phyloP scores from a whole-genome alignment of 1,140 invertebrate species.

The Drosophila orosa region DNA sequence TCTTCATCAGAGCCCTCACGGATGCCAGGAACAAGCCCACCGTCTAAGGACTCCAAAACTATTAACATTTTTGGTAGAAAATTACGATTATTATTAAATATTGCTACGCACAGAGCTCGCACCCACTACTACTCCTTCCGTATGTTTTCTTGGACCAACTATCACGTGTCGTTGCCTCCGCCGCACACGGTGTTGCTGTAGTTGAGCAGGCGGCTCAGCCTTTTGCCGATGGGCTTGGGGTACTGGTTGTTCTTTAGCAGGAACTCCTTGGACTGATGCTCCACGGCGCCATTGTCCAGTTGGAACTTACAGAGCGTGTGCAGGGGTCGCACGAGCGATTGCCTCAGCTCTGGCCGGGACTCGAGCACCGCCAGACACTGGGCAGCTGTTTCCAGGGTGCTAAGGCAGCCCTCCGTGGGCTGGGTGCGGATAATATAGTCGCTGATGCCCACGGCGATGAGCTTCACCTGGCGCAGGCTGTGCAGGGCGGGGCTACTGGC shows the following conservation, averaged over 20 bases:
- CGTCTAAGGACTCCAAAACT: conserved; percentile 39
- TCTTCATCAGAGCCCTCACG: conserved; percentile 59
- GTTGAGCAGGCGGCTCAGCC: conserved; percentile 87
- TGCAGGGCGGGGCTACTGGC: conserved; percentile 89
- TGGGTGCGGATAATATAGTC: conserved; percentile 97
- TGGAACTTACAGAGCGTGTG: conserved; percentile 94
- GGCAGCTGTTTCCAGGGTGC: conserved; percentile 95
- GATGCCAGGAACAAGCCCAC: conserved; percentile 74
- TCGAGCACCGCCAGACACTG: conserved; percentile 92
- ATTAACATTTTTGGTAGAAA: conserved; percentile 26
- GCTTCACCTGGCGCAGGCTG: conserved; percentile 90
- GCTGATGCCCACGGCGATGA: conserved; percentile 89
- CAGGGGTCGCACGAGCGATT: conserved; percentile 91
- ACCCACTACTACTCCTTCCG: conserved; percentile 8
- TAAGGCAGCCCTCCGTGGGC: conserved; percentile 95
- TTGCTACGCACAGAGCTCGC: conserved; percentile 25
- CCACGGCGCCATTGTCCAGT: conserved; percentile 94
- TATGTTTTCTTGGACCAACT: not conserved
- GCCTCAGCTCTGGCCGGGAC: conserved; percentile 87
- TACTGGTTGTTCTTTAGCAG: conserved; percentile 93
- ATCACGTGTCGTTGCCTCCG: conserved; percentile 50
- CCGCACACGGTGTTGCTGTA: conserved; percentile 59
- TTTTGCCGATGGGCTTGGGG: conserved; percentile 92
- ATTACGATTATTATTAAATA: conserved; percentile 42
- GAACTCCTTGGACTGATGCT: conserved; percentile 96